phyloP scores from a whole-genome alignment of 2,888 invertebrate genomes.

The Watsonalla cultraria region DNA sequence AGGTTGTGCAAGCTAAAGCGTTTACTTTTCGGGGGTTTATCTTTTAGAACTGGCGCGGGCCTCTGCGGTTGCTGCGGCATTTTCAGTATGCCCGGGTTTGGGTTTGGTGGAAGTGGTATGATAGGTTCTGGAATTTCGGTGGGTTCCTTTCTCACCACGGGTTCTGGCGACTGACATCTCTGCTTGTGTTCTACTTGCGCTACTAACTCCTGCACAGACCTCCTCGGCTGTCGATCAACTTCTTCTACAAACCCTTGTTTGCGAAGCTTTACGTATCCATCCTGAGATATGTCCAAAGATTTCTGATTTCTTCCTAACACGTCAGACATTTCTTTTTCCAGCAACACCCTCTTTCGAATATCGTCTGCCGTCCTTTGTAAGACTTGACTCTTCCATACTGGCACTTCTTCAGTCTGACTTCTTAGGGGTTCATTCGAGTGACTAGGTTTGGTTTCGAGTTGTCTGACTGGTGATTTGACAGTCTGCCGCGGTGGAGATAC shows the following conservation, averaged over 20 bases:
- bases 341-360: constrained; percentile 56
- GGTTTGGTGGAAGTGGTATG: constrained; percentile 33
- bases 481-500: constrained; percentile 47
- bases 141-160: constrained; percentile 51
- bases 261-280: constrained; percentile 69
- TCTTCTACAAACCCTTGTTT: constrained; percentile 52
- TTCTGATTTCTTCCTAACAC: constrained; percentile 47
- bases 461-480: constrained; percentile 51
- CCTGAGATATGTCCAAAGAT: constrained; percentile 68
- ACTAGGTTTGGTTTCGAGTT: constrained; percentile 36
- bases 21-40: constrained; percentile 70
- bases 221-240: constrained; percentile 61
- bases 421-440: constrained; percentile 42
- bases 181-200: constrained; percentile 79
- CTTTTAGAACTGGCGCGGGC: constrained; percentile 68
- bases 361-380: constrained; percentile 70
- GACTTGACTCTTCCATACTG: constrained; percentile 69
- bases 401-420: constrained; percentile 34
- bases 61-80: constrained; percentile 70
- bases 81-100: constrained; percentile 51
- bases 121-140: constrained; percentile 41
- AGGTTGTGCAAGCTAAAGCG: constrained; percentile 73
- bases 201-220: constrained; percentile 81
- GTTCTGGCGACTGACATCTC: constrained; percentile 58
- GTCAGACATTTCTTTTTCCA: constrained; percentile 64